Base-by-base conservation (phyloP, 2,113 vertebrate genomes). In the Ophiodon elongatus region DNA sequence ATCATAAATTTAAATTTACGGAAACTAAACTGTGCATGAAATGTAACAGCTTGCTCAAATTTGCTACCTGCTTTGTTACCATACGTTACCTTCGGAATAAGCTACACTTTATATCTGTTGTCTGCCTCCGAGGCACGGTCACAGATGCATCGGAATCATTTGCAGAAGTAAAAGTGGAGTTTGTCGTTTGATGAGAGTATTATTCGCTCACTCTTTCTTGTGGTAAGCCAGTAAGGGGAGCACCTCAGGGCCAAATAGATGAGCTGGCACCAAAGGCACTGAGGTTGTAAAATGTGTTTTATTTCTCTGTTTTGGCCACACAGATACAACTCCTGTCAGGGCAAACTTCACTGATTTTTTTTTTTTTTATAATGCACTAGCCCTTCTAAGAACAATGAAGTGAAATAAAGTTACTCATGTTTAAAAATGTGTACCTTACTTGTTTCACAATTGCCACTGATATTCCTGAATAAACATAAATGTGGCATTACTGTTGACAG, bases 1-100 rank as follows among this genome's bases (percentile, higher is more conserved):
- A 90, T 88, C 85, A 87, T 80, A 77, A 65, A 81, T 91, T 88
- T 85, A 37, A 72, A 86, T 86, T 79, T 74, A 86, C 59, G 62
- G 45, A 78, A 77, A 87, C 35, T 73, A 83, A 90, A 90, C 74
- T 89, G 80, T 73, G 57, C 85, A 66, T 85, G 68, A 85, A 90
- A 88, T 91, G 62, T 82, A 88, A 87, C 74, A 85, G 87, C 60
- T 66, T 85, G 79, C 80, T 60, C 82, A 85, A 73, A 82, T 73
- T 75, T 65, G 57, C 75, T 80, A 62, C 64, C 64, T 80, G 37
- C 21, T 27, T 76, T 84, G 74, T 79, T 56, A 67, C 52, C 71
- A 64, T 80, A 45, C 13, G 41, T 85, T 69, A 60, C 47, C 27
- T 41, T 9, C 50, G 69, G 71, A 84, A 78, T 27, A 74, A 69